Conservation (phyloP, 1,140 invertebrate genomes). For the Aphaenogaster floridana region DNA sequence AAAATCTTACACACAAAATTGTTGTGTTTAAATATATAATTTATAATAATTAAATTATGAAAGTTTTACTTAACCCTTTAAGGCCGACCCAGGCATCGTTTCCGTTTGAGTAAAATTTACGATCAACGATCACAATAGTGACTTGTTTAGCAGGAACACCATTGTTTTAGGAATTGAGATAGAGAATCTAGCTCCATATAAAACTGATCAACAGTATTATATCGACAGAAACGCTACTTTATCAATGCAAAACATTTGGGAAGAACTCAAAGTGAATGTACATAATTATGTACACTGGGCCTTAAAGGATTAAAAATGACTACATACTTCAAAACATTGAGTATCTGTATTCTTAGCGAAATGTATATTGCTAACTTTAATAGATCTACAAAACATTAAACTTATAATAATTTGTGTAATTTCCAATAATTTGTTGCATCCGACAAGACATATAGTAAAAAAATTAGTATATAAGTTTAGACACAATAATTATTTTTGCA, state of each 20-base stretch:
- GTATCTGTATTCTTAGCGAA: neutral
- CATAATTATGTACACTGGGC: too few species aligned
- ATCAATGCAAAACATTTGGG: too few species aligned
- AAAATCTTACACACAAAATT: neutral
- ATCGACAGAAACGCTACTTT: too few species aligned
- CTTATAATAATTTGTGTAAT: constrained; percentile 8
- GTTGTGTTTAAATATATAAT: neutral
- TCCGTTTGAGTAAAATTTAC: too few species aligned
- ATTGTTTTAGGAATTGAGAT: too few species aligned
- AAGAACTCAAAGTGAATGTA: too few species aligned
- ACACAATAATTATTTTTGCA: constrained; percentile 7
- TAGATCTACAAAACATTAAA: constrained; percentile 10
- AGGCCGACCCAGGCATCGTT: too few species aligned
- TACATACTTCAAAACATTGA: neutral
- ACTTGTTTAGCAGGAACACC: too few species aligned
- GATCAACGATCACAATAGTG: too few species aligned
- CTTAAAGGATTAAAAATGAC: neutral
- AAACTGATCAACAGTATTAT: too few species aligned
- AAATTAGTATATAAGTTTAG: neutral
- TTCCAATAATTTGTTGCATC: constrained; percentile 7
- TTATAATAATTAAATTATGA: constrained; percentile 27
- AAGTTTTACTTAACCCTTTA: neutral
- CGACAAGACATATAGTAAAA: constrained; percentile 9
- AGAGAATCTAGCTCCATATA: too few species aligned
- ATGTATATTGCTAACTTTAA: neutral